phyloP scores from a whole-genome alignment of 92 coral and sea anemone genomes.

The Hydrozoanthus gracilis region DNA sequence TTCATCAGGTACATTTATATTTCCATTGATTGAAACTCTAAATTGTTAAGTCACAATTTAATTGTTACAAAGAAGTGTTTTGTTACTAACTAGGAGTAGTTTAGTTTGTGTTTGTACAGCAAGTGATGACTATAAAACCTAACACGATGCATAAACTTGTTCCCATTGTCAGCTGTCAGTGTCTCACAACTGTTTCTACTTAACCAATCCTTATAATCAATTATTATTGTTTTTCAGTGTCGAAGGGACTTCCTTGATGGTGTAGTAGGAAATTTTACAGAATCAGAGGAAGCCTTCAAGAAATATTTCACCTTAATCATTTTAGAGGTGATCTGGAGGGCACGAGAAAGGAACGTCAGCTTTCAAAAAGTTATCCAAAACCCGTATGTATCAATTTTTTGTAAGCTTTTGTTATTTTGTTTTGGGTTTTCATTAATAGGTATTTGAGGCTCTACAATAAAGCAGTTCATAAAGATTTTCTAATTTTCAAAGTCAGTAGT shows the following conservation, averaged over 20 bases:
- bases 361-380: slow-evolving; percentile 64
- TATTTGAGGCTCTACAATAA: no score
- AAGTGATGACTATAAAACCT: no score
- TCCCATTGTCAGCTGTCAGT: no score
- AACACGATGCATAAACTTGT: no score
- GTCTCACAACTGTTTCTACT: background rate
- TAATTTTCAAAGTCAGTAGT: no score
- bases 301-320: slow-evolving; percentile 62
- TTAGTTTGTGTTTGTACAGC: no score
- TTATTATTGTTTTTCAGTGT: slow-evolving; percentile 65
- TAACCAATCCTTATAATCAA: background rate
- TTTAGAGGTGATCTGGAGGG: slow-evolving; percentile 64
- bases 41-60: no score
- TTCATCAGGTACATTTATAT: slow-evolving; percentile 78
- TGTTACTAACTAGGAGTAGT: no score
- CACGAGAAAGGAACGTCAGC: slow-evolving; percentile 46
- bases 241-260: slow-evolving; percentile 81
- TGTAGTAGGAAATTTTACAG: slow-evolving; percentile 38
- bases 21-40: background rate
- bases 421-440: background rate
- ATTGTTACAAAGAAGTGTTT: no score
- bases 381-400: slow-evolving; percentile 66
- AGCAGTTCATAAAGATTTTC: no score
- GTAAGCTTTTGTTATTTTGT: background rate
- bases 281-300: slow-evolving; percentile 30